Conservation (phyloP, 2,888 invertebrate species). For the Rotaria socialis region DNA sequence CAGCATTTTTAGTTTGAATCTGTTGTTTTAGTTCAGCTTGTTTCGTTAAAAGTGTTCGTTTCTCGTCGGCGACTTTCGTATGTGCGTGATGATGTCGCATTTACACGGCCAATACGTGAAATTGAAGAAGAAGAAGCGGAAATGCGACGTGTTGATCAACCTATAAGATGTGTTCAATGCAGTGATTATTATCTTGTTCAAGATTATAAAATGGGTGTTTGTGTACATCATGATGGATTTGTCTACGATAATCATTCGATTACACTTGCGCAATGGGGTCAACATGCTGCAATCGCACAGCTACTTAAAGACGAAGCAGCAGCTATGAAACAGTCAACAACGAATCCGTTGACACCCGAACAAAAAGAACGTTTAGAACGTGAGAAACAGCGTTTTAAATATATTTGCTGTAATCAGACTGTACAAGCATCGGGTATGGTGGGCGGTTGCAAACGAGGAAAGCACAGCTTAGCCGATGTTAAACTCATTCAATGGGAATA, state of each 20-base stretch:
- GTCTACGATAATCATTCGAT: not conserved
- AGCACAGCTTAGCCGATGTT: not conserved
- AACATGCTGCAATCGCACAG: not conserved
- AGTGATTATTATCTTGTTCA: not conserved
- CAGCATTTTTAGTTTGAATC: not conserved
- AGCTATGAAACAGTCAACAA: not conserved
- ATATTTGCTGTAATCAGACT: not conserved
- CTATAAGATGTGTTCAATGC: not conserved
- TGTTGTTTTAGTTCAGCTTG: not conserved
- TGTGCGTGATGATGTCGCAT: not conserved
- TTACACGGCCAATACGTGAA: not conserved
- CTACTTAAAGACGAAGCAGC: not conserved
- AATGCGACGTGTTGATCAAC: not conserved
- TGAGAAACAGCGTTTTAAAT: not conserved
- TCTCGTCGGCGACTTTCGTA: not conserved
- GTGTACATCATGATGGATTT: slow-evolving; percentile 11
- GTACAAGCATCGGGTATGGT: not conserved
- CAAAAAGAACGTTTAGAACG: not conserved
- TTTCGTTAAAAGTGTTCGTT: not conserved
- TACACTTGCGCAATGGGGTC: not conserved
- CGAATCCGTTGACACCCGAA: not conserved
- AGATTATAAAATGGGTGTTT: not conserved
- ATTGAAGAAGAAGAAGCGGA: not conserved
- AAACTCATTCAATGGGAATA: not conserved
- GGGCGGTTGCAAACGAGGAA: not conserved